Conservation (phyloP, 1,140 invertebrate species). For the Drosophila willistoni region DNA sequence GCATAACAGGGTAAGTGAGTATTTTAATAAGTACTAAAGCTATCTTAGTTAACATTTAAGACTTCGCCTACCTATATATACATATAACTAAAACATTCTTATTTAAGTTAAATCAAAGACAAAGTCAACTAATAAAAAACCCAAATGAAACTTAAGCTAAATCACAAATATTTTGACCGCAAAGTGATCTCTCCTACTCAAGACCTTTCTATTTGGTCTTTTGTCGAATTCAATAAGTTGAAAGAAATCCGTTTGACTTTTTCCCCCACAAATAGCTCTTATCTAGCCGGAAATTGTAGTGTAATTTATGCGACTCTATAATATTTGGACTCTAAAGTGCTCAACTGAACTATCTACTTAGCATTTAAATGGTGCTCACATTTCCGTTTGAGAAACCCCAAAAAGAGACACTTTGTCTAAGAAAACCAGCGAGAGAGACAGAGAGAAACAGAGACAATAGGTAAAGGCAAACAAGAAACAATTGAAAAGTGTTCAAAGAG, state of each 20-base stretch:
- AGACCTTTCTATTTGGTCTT: not conserved
- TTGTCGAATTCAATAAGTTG: constrained; percentile 6
- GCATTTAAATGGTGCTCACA: constrained; percentile 73
- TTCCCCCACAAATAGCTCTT: constrained; percentile 35
- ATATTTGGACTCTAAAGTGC: constrained; percentile 55
- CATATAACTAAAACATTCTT: too few species aligned
- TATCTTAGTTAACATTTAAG: too few species aligned
- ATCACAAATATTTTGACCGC: constrained; percentile 57
- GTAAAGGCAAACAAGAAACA: constrained; percentile 26
- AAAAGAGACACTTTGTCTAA: not conserved
- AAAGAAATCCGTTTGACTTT: constrained; percentile 42
- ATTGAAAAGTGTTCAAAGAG: constrained; percentile 49
- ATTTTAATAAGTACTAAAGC: too few species aligned
- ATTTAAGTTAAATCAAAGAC: not conserved
- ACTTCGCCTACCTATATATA: too few species aligned
- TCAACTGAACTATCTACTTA: constrained; percentile 48
- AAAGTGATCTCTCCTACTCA: constrained; percentile 20
- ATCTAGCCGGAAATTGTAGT: constrained; percentile 73
- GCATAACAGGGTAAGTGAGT: too few species aligned
- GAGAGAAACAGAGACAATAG: not conserved
- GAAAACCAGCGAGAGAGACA: not conserved
- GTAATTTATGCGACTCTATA: constrained; percentile 66
- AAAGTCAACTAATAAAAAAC: constrained; percentile 24
- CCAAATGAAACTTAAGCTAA: constrained; percentile 32
- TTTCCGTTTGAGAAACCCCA: constrained; percentile 51